Base-by-base conservation (phyloP, 2,113 vertebrate species). In the Nesoenas mayeri region DNA sequence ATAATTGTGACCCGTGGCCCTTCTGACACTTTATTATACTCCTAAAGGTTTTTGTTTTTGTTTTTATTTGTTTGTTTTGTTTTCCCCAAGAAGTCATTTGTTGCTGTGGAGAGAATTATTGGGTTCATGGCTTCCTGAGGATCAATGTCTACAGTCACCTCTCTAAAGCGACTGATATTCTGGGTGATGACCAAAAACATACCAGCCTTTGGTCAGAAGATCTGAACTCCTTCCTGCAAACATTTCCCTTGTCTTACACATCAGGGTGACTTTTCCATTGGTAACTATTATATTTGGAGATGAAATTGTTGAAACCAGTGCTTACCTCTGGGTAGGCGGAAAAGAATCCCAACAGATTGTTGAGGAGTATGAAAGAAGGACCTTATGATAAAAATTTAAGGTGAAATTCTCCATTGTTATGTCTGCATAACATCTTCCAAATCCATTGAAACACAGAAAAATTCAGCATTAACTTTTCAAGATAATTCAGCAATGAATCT, bases 21-120 rank as follows among this genome's bases (percentile, higher is more conserved):
- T 56, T 90, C 38, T 4, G 5, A 36, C 26, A 42, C 50, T 81
- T 86, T 67, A 36, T 78, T 91, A 69, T 79, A 74, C 31, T 90
- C 44, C 48, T 78, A 60, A 38, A 92, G 28, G 53, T 79, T 12
- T 13, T 8, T 28, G 7, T 16, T 25, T 18, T 12, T 19, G 44
- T 18, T 47, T 47, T 47, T 47, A 18, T 19, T 47, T 47, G 44
- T 19, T 47, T 47, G 18, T 47, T 47, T 78, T 34, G 74, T 86
- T 44, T 7, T 3, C 5, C 48, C 58, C 48, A 56, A 44, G 48
- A 73, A 93, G 56, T 31, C 50, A 0, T 92, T 16, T 82, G 90
- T 97, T 97, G 81, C 96, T 79, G 94, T 94, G 96, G 96, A 94
- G 91, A 97, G 78, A 95, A 96, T 90, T 91, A 95, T 71, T 6